Evolutionary conservation across 2,113 vertebrate species (phyloP), one percentile per base, ranked within the genome.

Genomic region (Ameiurus melas): DNA sequence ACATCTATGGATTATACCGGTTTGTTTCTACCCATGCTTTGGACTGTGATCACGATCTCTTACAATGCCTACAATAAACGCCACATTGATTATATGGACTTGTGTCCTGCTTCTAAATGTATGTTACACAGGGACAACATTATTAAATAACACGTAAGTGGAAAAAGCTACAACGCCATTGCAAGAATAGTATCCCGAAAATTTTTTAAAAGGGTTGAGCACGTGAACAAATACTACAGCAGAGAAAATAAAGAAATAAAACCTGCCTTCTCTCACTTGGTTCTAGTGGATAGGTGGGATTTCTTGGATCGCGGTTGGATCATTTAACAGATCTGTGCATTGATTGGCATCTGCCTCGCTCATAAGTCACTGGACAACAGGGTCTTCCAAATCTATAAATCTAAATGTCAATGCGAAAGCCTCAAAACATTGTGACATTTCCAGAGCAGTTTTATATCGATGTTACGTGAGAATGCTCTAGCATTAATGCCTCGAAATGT

Each of bases 371-470:
- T 14, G 80, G 80, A 82, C 80, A 60, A 58, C 57, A 60, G 55
- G 19, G 33, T 82, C 80, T 60, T 30, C 7, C 19, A 39, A 82
- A 82, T 82, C 57, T 82, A 82, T 82, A 82, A 82, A 62, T 22
- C 57, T 20, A 82, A 82, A 82, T 82, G 80, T 82, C 80, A 60
- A 6, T 39, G 30, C 1, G 43, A 1, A 55, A 62, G 80, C 4
- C 80, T 82, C 30, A 27, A 82, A 82, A 60, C 19, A 82, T 13
- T 60, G 55, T 60, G 80, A 62, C 80, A 60, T 82, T 82, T 82
- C 57, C 9, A 5, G 57, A 39, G 39, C 55, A 36, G 27, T 53
- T 39, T 39, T 10, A 25, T 82, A 82, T 82, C 20, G 57, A 62
- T 0, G 20, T 60, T 36, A 10, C 30, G 25, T 79, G 77, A 30